Percentiles rank a stretch among this genome's conserved stretches.
Evolutionary conservation across 2,797 vertebrate genomes (phyloP).

Genomic region (Pogonophryne albipinna): DNA sequence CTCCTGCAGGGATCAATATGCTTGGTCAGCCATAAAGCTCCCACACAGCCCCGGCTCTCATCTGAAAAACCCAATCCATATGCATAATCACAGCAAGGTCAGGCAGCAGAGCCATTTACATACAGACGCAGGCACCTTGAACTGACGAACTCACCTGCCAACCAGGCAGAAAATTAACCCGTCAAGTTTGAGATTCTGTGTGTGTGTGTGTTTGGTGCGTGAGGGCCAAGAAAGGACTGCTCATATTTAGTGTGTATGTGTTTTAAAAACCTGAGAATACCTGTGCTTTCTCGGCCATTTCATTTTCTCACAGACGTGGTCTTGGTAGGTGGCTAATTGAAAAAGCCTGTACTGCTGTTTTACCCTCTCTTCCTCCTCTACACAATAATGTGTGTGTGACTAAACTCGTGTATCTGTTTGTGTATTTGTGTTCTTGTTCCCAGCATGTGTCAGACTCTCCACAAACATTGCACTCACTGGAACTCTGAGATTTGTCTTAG

Average conservation of each 20-base stretch:
- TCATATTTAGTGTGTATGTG: slow-evolving; percentile 18
- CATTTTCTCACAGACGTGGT: slow-evolving; percentile 74
- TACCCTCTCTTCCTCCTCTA: slow-evolving; percentile 46
- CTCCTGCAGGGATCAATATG: slow-evolving; percentile 69
- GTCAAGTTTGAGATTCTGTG: slow-evolving; percentile 50
- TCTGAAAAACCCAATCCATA: slow-evolving; percentile 72
- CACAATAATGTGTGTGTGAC: slow-evolving; percentile 25
- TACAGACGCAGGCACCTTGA: slow-evolving; percentile 71
- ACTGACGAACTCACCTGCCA: slow-evolving; percentile 61
- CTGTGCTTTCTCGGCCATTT: slow-evolving; percentile 63
- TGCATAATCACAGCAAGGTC: slow-evolving; percentile 77
- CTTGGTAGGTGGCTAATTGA: slow-evolving; percentile 80
- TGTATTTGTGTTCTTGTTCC: slow-evolving; percentile 50
- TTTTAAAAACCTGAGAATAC: slow-evolving; percentile 43
- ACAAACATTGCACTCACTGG: slow-evolving; percentile 37
- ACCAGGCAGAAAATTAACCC: slow-evolving; percentile 73
- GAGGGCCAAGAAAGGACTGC: not conserved
- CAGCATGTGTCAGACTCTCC: slow-evolving; percentile 48
- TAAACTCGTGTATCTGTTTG: slow-evolving; percentile 30
- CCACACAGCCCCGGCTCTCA: slow-evolving; percentile 44
- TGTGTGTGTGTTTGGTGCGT: not conserved
- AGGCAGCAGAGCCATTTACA: slow-evolving; percentile 64
- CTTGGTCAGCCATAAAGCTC: slow-evolving; percentile 71
- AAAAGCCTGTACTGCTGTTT: slow-evolving; percentile 70
- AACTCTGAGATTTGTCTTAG: slow-evolving; percentile 11